Base-by-base conservation (phyloP, 2,888 invertebrate species). In the Ophion costatus region DNA sequence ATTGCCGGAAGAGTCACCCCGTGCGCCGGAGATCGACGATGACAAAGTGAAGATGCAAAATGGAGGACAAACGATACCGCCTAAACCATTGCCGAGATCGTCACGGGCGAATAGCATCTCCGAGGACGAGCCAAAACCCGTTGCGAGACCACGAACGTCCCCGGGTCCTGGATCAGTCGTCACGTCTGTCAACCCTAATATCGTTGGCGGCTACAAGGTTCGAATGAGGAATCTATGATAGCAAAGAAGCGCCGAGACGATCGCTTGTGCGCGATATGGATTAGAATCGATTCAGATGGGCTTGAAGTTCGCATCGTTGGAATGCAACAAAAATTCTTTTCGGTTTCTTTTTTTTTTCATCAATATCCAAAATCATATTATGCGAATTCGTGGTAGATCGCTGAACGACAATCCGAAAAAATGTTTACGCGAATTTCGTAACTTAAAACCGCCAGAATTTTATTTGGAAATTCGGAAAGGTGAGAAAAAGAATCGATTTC, bases 21-120 rank as follows among this genome's bases (percentile, higher is more conserved):
- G 80, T 5, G 80, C 57, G n/a, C 42, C 85, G 4, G 91, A 92
- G 20, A 77, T 80, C 4, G 89, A 93, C 64, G 92, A 93, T 10
- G 93, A 93, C 2, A 92, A 91, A 77, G 87, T 76, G 4, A 93
- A 93, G 80, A 90, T 92, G 80, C 93, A 94, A 80, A 94, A 94
- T 85, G 93, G 93, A 0, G 90, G 91, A 0, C 94, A 94, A 6
- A 91, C 94, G 0, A 95, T 96, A 69, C 96, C 96, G 1, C 97
- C 97, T 0, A 97, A 97, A 92, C 97, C 98, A 17, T 94, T 97
- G 94, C 97, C 98, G 0, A 95, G 97, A 89, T 96, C 97, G 0
- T 97, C 96, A 66, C 94, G 96, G 89, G 95, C 96, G 63, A 95
- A 95, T 90, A 96, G 97, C 17, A 95, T 97, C 80, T 96, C 97